Base-by-base conservation (phyloP, 2,797 vertebrate species). In the Bradypodion ventrale region DNA sequence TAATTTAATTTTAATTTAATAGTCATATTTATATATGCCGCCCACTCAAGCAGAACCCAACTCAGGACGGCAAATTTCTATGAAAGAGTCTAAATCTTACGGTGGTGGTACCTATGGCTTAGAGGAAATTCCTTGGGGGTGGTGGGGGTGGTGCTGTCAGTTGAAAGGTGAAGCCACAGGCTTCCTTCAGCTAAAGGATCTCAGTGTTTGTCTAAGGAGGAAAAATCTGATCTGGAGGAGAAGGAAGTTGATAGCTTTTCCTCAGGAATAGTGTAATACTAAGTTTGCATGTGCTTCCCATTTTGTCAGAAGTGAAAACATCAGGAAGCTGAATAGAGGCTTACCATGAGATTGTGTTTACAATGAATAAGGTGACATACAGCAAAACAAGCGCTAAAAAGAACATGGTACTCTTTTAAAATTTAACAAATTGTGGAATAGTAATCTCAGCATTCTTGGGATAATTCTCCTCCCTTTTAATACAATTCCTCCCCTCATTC, bases 101-200 rank as follows among this genome's bases (percentile, higher is more conserved):
- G n/a, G n/a, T n/a, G n/a, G n/a, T n/a, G n/a, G n/a, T n/a, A n/a
- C n/a, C n/a, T n/a, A 1, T 49, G 73, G 1, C 46, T 21, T 77
- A 27, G 2, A 78, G 69, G 83, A 68, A 89, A 62, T 86, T 69
- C 29, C 49, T 87, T 88, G 42, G 85, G n/a, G n/a, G n/a, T n/a
- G n/a, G 15, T 88, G 42, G 85, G n/a, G n/a, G n/a, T n/a, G n/a
- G 15, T 19, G 52, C 40, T 37, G 70, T 56, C 75, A 87, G 85
- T 87, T 82, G 89, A 66, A 87, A 89, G 88, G 88, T 90, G 87
- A 77, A 59, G 21, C 40, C 81, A 65, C 91, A 93, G 89, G 42
- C 27, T 83, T 93, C 92, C 91, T 89, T 90, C 42, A 92, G 35
- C 32, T 59, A 12, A 23, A 46, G 2, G 0, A 60, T 80, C 23